These are phyloP conservation scores for Drosophila sechellia DNA, from an alignment of 1,140 invertebrate species.

Conservation along the genomic window DNA sequence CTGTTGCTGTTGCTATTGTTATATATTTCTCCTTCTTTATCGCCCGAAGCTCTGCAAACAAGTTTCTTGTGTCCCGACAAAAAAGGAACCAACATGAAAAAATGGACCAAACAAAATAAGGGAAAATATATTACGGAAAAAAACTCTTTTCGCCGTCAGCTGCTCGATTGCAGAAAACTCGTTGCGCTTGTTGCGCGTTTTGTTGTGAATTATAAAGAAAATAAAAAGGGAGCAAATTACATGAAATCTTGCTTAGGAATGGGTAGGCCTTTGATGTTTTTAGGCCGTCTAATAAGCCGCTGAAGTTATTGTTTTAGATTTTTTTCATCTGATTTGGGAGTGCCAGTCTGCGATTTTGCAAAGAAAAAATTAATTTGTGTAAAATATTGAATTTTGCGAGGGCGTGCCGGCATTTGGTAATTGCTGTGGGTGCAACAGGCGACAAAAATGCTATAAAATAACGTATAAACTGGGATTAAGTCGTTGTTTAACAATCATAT, in stretches of 20 bases:
- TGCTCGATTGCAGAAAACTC: slow-evolving; percentile 69
- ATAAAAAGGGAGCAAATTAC: slow-evolving; percentile 30
- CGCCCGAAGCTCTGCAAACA: slow-evolving; percentile 67
- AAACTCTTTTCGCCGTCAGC: slow-evolving; percentile 56
- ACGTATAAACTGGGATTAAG: neutral
- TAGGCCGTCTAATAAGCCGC: slow-evolving; percentile 49
- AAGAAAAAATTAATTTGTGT: slow-evolving; percentile 26
- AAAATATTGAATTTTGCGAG: slow-evolving; percentile 21
- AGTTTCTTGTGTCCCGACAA: slow-evolving; percentile 71
- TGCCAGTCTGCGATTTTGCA: slow-evolving; percentile 18
- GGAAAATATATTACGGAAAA: slow-evolving; percentile 24
- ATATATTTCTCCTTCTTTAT: slow-evolving; percentile 57
- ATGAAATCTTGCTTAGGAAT: slow-evolving; percentile 33
- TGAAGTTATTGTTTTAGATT: slow-evolving; percentile 31
- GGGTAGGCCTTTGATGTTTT: slow-evolving; percentile 55
- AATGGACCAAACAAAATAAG: slow-evolving; percentile 27
- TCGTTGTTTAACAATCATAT: neutral
- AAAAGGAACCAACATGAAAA: slow-evolving; percentile 14
- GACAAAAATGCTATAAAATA: slow-evolving; percentile 1
- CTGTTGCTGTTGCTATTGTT: slow-evolving; percentile 57
- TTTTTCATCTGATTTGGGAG: slow-evolving; percentile 8
- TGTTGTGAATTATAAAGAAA: slow-evolving; percentile 57
- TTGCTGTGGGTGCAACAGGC: slow-evolving; percentile 44
- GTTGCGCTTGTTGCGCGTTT: slow-evolving; percentile 73
- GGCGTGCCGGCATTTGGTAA: slow-evolving; percentile 34